Evolutionary conservation across 1,140 invertebrate genomes (phyloP), one percentile per base, ranked within the genome.

Genomic region (Zophobas atratus): DNA sequence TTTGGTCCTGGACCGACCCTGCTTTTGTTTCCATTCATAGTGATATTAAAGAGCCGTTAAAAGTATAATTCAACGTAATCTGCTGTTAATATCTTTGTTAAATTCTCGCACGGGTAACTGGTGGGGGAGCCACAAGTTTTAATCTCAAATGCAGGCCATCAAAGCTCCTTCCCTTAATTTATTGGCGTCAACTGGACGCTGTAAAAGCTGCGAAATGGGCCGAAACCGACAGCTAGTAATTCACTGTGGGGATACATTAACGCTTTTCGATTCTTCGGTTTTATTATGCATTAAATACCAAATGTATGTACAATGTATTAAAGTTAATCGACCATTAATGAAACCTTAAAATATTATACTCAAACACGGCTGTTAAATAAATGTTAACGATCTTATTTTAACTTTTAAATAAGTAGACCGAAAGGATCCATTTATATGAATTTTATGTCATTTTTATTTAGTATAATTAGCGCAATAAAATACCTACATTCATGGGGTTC

Each of bases 141-240:
- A 55, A 53, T 72, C 48, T 72, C 70, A 43, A 41, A 56, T 73
- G 60, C 60, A 43, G 60, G 39, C 60, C 71, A 73, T 73, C 39
- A 43, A 73, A 55, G 71, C 71, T 73, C 33, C 55, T 51, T 72
- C 70, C 48, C 48, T 48, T 72, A 73, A 73, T 73, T 73, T 73
- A 73, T 73, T 55, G 71, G 55, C 71, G 49, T 73, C 71, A 73
- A 73, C 49, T 73, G 71, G 71, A 73, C 71, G 71, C 55, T 73
- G 71, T 73, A 73, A 73, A 73, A 73, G 71, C 71, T 73, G 39
- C 49, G 71, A 73, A 73, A 73, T 73, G 71, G 71, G 38, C 49
- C 71, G 71, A 73, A 73, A 73, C 71, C 49, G 71, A 73, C 71
- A 73, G 71, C 71, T 35, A 67, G 71, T 73, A 48, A 73, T 73